Conservation (phyloP, 1,140 invertebrate species). For the Triops longicaudatus region DNA sequence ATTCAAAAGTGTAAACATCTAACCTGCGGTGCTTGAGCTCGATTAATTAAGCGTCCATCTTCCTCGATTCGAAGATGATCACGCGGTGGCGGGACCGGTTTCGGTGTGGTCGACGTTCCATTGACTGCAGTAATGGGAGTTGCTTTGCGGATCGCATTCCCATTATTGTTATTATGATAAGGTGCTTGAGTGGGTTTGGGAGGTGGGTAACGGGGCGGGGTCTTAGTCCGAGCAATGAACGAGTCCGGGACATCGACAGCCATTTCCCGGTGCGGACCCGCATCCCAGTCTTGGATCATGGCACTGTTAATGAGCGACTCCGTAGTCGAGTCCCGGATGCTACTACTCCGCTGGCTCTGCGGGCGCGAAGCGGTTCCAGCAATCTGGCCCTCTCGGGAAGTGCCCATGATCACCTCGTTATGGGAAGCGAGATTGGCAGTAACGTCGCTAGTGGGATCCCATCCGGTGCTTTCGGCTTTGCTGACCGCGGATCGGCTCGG, state of each 20-base stretch:
- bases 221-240: slow-evolving; percentile 84
- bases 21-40: slow-evolving; percentile 49
- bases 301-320: slow-evolving; percentile 31
- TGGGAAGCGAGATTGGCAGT: too few species aligned
- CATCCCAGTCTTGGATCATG: slow-evolving; percentile 32
- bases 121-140: slow-evolving; percentile 8
- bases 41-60: slow-evolving; percentile 51
- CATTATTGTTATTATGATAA: slow-evolving; percentile 13
- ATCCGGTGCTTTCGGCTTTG: not conserved
- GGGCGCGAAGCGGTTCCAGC: not conserved
- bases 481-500: not conserved
- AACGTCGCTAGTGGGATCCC: not conserved
- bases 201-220: slow-evolving; percentile 79
- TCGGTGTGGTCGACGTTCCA: slow-evolving; percentile 36
- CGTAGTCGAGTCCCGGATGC: slow-evolving; percentile 37
- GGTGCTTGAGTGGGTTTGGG: slow-evolving; percentile 48
- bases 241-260: slow-evolving; percentile 95
- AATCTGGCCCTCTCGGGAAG: not conserved
- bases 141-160: not conserved
- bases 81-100: slow-evolving; percentile 63
- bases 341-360: slow-evolving; percentile 16
- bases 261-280: slow-evolving; percentile 63
- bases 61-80: slow-evolving; percentile 55
- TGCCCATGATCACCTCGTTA: slow-evolving; percentile 2
- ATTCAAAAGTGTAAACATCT: not conserved